phyloP scores from a whole-genome alignment of 1,140 invertebrate genomes.

The Scylla paramamosain region DNA sequence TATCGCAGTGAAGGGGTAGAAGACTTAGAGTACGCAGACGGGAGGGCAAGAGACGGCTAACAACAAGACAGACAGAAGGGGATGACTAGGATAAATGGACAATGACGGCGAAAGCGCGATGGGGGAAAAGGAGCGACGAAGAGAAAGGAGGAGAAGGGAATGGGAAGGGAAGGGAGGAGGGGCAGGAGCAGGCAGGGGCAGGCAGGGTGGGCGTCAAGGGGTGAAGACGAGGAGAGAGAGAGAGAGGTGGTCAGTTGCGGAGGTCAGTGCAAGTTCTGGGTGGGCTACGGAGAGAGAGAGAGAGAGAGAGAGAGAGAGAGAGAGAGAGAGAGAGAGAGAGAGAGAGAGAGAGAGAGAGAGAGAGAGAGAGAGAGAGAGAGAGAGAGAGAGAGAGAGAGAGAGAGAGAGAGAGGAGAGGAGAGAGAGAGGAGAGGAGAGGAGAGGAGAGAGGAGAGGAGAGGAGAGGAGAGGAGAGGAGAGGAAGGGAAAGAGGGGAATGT shows the following conservation, averaged over 20 bases:
- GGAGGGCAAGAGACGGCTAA: not conserved
- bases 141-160: not conserved
- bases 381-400: constrained; percentile 44
- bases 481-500: not conserved
- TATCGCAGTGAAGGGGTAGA: no score
- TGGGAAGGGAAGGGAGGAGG: not conserved
- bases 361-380: constrained; percentile 29
- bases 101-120: no score
- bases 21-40: not conserved
- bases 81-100: no score
- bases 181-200: no score
- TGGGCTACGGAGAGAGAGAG: not conserved
- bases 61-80: no score
- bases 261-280: no score
- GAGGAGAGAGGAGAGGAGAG: no score
- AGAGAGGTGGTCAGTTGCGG: no score
- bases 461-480: no score
- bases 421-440: not conserved
- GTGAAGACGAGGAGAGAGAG: not conserved
- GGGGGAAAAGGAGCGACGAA: no score
- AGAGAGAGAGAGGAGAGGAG: constrained; percentile 39
- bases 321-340: constrained; percentile 37
- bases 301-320: not conserved
- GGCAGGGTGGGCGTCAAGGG: not conserved
- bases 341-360: constrained; percentile 25